Percentiles rank a stretch among this genome's conserved stretches.
Conservation (phyloP, 2,797 vertebrate species). For the Sebastiscus tertius region DNA sequence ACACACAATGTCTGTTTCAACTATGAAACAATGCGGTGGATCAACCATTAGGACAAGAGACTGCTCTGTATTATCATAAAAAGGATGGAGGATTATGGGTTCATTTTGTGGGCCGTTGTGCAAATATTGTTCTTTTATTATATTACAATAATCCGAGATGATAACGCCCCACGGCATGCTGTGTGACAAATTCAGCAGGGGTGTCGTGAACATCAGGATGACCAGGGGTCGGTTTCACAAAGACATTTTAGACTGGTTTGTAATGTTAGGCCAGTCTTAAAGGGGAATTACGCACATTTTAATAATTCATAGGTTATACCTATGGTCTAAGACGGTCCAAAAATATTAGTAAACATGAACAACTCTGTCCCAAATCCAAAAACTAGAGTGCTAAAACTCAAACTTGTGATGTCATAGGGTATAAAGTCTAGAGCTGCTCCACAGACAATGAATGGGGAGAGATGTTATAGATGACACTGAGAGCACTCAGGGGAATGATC, state of each 20-base stretch:
- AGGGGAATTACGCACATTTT: neutral
- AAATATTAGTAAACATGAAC: neutral
- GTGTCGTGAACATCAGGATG: neutral
- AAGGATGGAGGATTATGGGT: constrained; percentile 11
- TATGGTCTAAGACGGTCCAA: neutral
- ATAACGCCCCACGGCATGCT: neutral
- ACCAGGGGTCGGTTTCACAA: neutral
- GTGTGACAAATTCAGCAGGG: constrained; percentile 13
- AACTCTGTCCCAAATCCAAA: neutral
- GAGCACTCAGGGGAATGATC: too few relatives aligned
- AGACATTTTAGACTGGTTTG: neutral
- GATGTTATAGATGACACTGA: neutral
- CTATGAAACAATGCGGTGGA: neutral
- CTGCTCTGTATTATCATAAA: neutral
- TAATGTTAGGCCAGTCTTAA: neutral
- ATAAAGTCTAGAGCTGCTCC: neutral
- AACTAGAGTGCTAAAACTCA: neutral
- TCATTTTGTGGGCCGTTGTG: constrained; percentile 21
- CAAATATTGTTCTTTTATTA: constrained; percentile 45
- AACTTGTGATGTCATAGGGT: neutral
- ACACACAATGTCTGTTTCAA: neutral
- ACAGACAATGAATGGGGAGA: neutral
- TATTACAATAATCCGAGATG: constrained; percentile 29
- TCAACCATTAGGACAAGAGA: constrained; percentile 3
- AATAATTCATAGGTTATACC: neutral